phyloP scores from a whole-genome alignment of 2,113 vertebrate genomes.

The Gobius niger region DNA sequence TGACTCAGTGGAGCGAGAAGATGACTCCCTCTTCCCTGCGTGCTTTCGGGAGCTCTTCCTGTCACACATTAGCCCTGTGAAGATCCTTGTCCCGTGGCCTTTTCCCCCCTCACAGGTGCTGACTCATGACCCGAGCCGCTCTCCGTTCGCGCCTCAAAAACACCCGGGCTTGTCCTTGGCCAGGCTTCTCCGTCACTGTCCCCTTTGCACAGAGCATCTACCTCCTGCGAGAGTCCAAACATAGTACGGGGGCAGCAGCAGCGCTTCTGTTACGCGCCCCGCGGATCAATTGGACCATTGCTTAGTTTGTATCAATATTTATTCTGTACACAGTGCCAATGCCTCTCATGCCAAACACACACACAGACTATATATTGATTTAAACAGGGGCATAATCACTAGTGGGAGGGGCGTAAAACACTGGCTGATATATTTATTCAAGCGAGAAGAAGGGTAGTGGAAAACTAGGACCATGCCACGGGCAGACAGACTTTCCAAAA shows the following conservation, averaged over 20 bases:
- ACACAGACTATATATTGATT: conserved; percentile 63
- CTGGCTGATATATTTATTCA: conserved; percentile 58
- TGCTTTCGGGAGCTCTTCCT: conserved; percentile 76
- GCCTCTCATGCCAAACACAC: conserved; percentile 48
- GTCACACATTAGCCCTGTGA: conserved; percentile 73
- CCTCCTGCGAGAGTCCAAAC: conserved; percentile 31
- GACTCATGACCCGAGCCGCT: conserved; percentile 62
- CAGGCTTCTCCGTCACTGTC: conserved; percentile 16
- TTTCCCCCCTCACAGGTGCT: conserved; percentile 54
- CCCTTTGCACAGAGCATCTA: conserved; percentile 35
- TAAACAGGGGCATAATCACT: conserved; percentile 58
- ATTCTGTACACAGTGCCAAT: conserved; percentile 71
- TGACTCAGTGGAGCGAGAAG: conserved; percentile 65
- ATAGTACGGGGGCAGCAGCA: conserved; percentile 22
- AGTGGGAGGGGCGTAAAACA: conserved; percentile 60
- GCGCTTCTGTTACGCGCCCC: conserved; percentile 43
- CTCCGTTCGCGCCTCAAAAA: conserved; percentile 31
- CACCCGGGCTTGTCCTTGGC: conserved; percentile 17
- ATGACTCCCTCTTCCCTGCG: conserved; percentile 73
- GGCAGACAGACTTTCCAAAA: conserved; percentile 33
- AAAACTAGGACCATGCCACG: conserved; percentile 53
- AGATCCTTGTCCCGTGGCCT: conserved; percentile 50
- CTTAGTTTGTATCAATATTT: conserved; percentile 80
- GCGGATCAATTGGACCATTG: conserved; percentile 71
- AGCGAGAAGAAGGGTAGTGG: conserved; percentile 48